Percentiles rank a stretch among this genome's conserved stretches.
phyloP scores from a whole-genome alignment of 2,888 invertebrate species.

The Cryptosula pallasiana region DNA sequence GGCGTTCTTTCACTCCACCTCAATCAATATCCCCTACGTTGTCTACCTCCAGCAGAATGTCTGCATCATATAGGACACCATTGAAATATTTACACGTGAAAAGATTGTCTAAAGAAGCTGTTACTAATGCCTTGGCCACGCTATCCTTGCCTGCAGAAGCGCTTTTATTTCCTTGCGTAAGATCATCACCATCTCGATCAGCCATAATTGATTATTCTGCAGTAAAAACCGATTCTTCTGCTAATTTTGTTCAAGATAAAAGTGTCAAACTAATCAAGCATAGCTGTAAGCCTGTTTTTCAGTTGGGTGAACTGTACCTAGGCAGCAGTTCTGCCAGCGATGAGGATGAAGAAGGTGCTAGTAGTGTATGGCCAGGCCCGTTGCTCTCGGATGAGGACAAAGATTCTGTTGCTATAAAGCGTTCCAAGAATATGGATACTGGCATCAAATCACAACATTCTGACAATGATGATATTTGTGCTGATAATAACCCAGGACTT shows the following conservation, averaged over 20 bases:
- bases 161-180: neutral
- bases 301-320: neutral
- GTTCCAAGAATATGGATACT: no score
- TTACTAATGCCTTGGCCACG: neutral
- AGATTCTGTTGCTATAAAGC: no score
- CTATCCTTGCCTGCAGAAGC: neutral
- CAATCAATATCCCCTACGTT: neutral
- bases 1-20: neutral
- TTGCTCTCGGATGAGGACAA: neutral
- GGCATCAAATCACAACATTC: no score
- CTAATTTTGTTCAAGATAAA: conserved; percentile 4
- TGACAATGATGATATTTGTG: no score
- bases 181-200: neutral
- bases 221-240: neutral
- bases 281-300: neutral
- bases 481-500: no score
- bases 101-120: neutral
- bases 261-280: neutral
- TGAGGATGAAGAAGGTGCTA: neutral
- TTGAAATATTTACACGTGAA: neutral
- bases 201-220: neutral
- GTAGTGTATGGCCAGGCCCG: conserved; percentile 2
- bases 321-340: neutral
- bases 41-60: neutral
- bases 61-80: neutral